A percentile compares a stretch with the other conserved stretches of the same genome.
These are phyloP conservation scores for Argopecten irradians DNA, from an alignment of 1,140 invertebrate genomes.

Conservation along the genomic window DNA sequence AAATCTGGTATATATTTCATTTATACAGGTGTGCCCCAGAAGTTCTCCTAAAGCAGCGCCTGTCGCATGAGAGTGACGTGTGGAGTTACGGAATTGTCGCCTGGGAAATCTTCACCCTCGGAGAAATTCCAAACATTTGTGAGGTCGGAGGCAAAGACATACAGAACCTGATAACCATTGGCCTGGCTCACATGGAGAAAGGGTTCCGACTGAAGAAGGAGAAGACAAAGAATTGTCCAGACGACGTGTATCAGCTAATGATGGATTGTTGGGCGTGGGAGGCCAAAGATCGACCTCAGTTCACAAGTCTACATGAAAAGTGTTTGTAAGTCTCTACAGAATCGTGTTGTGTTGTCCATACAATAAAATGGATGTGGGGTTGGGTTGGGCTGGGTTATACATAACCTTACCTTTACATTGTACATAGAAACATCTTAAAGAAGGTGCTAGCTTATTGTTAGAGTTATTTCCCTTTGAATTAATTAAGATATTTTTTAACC, in stretches of 20 bases:
- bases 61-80: constrained; percentile 97
- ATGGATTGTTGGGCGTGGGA: constrained; percentile 94
- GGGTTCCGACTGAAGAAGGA: constrained; percentile 32
- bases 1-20: too few relatives aligned
- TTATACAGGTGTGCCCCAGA: constrained; percentile 86
- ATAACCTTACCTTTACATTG: too few relatives aligned
- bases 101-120: constrained; percentile 99
- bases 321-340: constrained; percentile 36
- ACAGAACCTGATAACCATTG: not conserved
- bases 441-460: too few relatives aligned
- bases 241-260: constrained; percentile 97
- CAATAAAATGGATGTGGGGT: too few relatives aligned
- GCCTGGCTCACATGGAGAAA: constrained; percentile 4
- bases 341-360: too few relatives aligned
- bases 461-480: too few relatives aligned
- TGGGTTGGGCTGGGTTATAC: too few relatives aligned
- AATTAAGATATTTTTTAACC: too few relatives aligned
- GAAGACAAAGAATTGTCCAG: constrained; percentile 92
- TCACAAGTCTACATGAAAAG: constrained; percentile 25
- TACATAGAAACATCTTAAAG: too few relatives aligned
- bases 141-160: constrained; percentile 81
- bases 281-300: constrained; percentile 86
- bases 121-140: constrained; percentile 97
- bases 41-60: constrained; percentile 87
- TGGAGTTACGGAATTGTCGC: constrained; percentile 99